phyloP scores from a whole-genome alignment of 1,140 invertebrate genomes.

The Phthorimaea operculella region DNA sequence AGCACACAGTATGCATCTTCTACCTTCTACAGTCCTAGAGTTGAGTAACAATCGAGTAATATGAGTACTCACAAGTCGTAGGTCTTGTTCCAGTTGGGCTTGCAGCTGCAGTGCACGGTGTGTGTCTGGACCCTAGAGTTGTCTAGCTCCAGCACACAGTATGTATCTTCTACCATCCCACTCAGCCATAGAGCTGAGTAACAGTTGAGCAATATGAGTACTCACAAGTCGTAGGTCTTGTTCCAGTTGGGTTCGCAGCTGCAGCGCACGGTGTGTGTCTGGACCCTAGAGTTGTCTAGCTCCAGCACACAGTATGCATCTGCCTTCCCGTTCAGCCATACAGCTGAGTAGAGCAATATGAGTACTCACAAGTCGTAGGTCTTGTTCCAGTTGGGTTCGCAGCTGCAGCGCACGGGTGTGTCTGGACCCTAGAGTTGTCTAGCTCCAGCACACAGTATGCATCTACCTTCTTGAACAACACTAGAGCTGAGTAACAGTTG shows the following conservation, averaged over 20 bases:
- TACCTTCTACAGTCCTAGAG: no score
- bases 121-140: conserved; percentile 55
- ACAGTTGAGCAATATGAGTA: no score
- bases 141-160: conserved; percentile 51
- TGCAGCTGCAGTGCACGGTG: conserved; percentile 29
- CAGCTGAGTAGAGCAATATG: no score
- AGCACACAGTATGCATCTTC: conserved; percentile 49
- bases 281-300: conserved; percentile 52
- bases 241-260: conserved; percentile 51
- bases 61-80: conserved; percentile 48
- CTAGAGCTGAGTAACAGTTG: conserved; percentile 35
- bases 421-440: conserved; percentile 54
- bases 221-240: conserved; percentile 56
- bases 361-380: conserved; percentile 52
- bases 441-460: conserved; percentile 51
- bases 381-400: conserved; percentile 55
- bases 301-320: conserved; percentile 52
- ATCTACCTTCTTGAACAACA: conserved; percentile 43
- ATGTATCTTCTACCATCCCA: conserved; percentile 45
- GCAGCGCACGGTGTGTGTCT: conserved; percentile 41
- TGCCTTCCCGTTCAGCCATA: conserved; percentile 42
- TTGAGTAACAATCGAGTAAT: no score
- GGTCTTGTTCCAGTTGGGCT: conserved; percentile 55
- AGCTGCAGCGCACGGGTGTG: conserved; percentile 34
- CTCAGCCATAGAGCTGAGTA: conserved; percentile 39